A percentile compares a stretch with the other conserved stretches of the same genome.
Evolutionary conservation across 2,113 vertebrate species (phyloP).

Genomic region (Bufo gargarizans): DNA sequence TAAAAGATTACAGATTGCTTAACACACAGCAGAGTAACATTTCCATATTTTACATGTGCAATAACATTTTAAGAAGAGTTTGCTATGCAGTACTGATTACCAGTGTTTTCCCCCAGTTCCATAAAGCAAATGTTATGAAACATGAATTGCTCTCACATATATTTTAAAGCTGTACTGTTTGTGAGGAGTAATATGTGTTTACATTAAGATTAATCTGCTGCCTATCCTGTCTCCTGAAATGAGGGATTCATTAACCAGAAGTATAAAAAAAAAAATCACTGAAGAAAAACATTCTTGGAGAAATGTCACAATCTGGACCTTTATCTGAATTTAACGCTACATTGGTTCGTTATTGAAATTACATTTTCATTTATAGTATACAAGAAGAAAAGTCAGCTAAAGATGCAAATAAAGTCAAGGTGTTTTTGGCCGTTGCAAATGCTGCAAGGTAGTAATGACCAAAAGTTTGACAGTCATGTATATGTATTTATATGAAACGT

Average conservation of each 20-base stretch:
- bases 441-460: conserved; percentile 1
- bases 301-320: conserved; percentile 28
- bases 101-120: conserved; percentile 71
- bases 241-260: conserved; percentile 1
- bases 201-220: not conserved
- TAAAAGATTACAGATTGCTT: conserved; percentile 94
- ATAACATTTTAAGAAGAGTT: conserved; percentile 82
- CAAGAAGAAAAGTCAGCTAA: not conserved
- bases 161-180: conserved; percentile 74
- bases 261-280: not conserved
- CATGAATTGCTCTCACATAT: conserved; percentile 72
- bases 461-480: too few relatives aligned
- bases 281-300: not conserved
- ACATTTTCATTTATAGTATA: not conserved
- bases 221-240: not conserved
- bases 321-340: not conserved
- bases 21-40: conserved; percentile 93
- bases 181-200: conserved; percentile 63
- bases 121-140: conserved; percentile 70
- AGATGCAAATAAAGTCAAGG: too few relatives aligned
- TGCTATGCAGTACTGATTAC: conserved; percentile 80
- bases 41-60: conserved; percentile 99
- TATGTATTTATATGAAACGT: not conserved
- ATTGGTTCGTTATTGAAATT: not conserved
- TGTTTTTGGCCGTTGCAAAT: not conserved